Base-by-base conservation (phyloP, 2,797 vertebrate species). In the Notamacropus eugenii region DNA sequence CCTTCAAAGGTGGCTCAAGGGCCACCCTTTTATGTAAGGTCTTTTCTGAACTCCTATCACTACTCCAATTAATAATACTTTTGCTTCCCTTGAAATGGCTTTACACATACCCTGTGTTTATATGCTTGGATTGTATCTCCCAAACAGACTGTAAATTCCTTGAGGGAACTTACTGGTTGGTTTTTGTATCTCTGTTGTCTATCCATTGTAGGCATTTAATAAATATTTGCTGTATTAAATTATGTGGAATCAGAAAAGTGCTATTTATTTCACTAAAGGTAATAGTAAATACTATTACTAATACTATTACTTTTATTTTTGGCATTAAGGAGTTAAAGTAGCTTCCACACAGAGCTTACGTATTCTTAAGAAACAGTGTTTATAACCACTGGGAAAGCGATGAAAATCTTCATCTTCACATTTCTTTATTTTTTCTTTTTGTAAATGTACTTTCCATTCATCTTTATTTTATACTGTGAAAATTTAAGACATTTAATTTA, bases 301-400 rank as follows among this genome's bases (percentile, higher is more conserved):
- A 52, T 52, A 52, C 52, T 52, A 52, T 9, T 29, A 13, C 6
- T 87, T 34, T 19, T 27, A 1, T n/a, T 93, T 4, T 5, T 50
- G 50, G 31, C 62, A 34, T 1, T 16, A 31, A 58, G 13, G 55
- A 13, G 52, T 62, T 8, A 2, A 3, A 3, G 87, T 24, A 67
- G 54, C 54, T 58, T 27, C 74, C 74, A 87, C 40, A 46, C 27
- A 50, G 8, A 27, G 3, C 40, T 50, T 87, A n/a, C 0, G 34
- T 29, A 24, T 11, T 46, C 11, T 10, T 27, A 40, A 6, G 46
- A 4, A 1, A 5, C 2, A 62, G 57, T 5, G 40, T 58, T 46
- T 8, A 0, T 55, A 2, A 55, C 4, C 1, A 12, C n/a, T 1
- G 5, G 55, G 50, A 19, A 59, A 12, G 10, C 52, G 1, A 0